Evolutionary conservation across 2,113 vertebrate genomes (phyloP).

Genomic region (Oceanites oceanicus): DNA sequence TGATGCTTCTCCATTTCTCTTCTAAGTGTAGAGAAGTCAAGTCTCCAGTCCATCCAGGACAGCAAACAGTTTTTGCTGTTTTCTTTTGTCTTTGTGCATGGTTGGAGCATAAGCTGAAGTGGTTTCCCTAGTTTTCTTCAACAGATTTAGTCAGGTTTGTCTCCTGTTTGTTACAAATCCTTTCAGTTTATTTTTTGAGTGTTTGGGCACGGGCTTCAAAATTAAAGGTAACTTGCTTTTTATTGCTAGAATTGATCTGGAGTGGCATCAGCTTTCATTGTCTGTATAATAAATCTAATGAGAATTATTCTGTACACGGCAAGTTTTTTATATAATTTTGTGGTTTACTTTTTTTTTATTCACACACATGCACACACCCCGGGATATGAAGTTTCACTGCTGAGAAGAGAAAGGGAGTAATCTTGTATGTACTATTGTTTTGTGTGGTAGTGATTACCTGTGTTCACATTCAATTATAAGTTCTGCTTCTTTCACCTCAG

Average conservation of each 20-base stretch:
- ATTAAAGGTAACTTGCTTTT: not conserved
- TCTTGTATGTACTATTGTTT: not conserved
- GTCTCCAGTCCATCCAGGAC: too few species aligned
- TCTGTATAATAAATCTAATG: not conserved
- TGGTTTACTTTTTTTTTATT: not conserved
- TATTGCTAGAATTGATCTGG: not conserved
- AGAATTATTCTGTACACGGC: not conserved
- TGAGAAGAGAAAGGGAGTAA: not conserved
- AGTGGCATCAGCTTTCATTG: not conserved
- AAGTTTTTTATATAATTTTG: not conserved
- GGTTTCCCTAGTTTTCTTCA: not conserved
- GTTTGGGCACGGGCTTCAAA: not conserved
- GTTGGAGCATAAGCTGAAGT: not conserved
- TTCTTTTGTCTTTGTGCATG: not conserved
- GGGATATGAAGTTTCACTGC: not conserved
- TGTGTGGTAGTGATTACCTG: not conserved
- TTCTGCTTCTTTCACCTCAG: not conserved
- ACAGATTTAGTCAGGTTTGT: not conserved
- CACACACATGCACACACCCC: rapidly evolving
- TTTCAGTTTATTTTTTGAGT: not conserved
- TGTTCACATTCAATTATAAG: not conserved
- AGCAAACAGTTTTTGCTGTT: not conserved
- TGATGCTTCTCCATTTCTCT: not conserved
- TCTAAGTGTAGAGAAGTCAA: not conserved
- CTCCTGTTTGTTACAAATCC: not conserved